These are phyloP conservation scores for Cordylochernes scorpioides DNA, from an alignment of 2,888 invertebrate genomes.

Conservation along the genomic window DNA sequence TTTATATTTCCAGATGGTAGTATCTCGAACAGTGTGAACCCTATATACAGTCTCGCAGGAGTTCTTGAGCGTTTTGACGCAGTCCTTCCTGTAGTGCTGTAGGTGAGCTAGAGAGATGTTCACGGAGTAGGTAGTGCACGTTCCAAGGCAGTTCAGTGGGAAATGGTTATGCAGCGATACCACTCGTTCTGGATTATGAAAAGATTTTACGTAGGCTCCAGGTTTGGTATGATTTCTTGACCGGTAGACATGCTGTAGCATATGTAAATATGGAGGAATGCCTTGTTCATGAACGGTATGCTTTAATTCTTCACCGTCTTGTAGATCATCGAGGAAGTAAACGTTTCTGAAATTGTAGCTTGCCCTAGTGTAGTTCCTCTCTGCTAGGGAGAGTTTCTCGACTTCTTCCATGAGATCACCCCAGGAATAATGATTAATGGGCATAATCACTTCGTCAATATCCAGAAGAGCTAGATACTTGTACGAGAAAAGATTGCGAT, in stretches of 20 bases:
- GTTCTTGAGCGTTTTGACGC: slow-evolving; percentile 59
- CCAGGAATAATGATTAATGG: slow-evolving; percentile 33
- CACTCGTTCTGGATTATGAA: slow-evolving; percentile 68
- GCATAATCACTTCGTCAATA: slow-evolving; percentile 43
- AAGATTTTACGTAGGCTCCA: slow-evolving; percentile 74
- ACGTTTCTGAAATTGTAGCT: slow-evolving; percentile 70
- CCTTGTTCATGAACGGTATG: slow-evolving; percentile 15
- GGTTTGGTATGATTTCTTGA: slow-evolving; percentile 74
- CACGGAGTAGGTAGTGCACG: slow-evolving; percentile 54
- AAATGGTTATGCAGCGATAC: slow-evolving; percentile 75
- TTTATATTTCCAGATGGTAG: slow-evolving; percentile 63
- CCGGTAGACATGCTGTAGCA: slow-evolving; percentile 70
- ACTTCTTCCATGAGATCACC: slow-evolving; percentile 31
- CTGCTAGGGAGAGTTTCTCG: slow-evolving; percentile 27
- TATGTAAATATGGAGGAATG: slow-evolving; percentile 45
- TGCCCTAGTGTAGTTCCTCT: slow-evolving; percentile 38
- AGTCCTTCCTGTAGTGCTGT: slow-evolving; percentile 78
- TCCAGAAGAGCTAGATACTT: slow-evolving; percentile 40
- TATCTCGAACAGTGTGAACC: slow-evolving; percentile 51
- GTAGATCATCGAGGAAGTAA: slow-evolving; percentile 65
- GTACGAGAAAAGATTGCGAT: slow-evolving; percentile 36
- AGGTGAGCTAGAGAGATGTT: slow-evolving; percentile 56
- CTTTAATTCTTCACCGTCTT: slow-evolving; percentile 27
- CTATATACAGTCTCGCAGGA: slow-evolving; percentile 46
- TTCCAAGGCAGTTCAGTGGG: slow-evolving; percentile 54